Base-by-base conservation (phyloP, 1,140 invertebrate genomes). In the Sweltsa coloradensis region DNA sequence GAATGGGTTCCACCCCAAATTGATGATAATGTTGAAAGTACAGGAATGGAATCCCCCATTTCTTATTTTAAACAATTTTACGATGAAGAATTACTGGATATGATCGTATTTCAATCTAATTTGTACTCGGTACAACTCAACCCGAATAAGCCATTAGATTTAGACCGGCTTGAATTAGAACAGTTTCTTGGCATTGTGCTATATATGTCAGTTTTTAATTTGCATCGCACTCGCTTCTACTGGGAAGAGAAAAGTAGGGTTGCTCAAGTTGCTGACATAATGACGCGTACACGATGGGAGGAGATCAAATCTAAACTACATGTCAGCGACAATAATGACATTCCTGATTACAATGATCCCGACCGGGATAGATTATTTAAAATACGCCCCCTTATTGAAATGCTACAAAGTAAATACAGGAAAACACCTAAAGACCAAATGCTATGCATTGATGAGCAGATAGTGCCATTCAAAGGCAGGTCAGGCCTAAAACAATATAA, bases 381-480 rank as follows among this genome's bases (percentile, higher is more conserved):
- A 57, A 54, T 66, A 39, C 53, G 57, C 47, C 60, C 60, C 40
- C 18, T 68, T 39, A 41, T 57, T 41, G 53, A 56, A 22, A 48
- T 57, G 42, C 42, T 66, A 14, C 59, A 60, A 34, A 50, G 55
- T 34, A 53, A 40, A 36, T 61, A 60, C 45, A 21, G 54, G 9
- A 56, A 49, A 51, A 53, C 49, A 53, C 52, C 47, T 57, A 63
- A 56, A 57, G 62, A 34, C 55, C 62, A 39, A 55, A 50, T 55
- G 60, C 40, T 57, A 50, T 63, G 36, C 23, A 22, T 37, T 19
- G 36, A 37, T 37, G 36, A 37, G 36, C 36, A 37, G 23, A 67
- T 70, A 57, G 62, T 68, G 50, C 54, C 61, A 9, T 69, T 60
- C 31, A 70, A 67, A 60, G 61, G 64, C 4, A 49, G 51, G 40